phyloP scores from a whole-genome alignment of 2,113 vertebrate genomes.

The Nerophis lumbriciformis region DNA sequence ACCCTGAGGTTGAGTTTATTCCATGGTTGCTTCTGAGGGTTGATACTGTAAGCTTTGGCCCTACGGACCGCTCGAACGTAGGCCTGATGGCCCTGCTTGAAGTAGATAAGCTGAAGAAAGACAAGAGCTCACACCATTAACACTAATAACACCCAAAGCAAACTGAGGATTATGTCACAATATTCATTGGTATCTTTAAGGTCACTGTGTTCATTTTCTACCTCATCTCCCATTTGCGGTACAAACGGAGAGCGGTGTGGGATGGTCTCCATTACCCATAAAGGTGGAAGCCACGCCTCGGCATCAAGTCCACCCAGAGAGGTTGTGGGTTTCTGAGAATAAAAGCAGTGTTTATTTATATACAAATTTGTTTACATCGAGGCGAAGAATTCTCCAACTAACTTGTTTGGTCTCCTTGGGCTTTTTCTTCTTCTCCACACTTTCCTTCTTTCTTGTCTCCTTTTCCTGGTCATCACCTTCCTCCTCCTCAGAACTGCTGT shows the following conservation, averaged over 20 bases:
- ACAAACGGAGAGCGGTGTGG: slow-evolving; percentile 92
- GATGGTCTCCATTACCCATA: slow-evolving; percentile 92
- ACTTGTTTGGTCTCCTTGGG: slow-evolving; percentile 86
- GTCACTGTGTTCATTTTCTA: slow-evolving; percentile 30
- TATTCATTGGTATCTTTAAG: background rate
- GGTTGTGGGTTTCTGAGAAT: slow-evolving; percentile 77
- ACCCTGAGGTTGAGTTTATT: slow-evolving; percentile 98
- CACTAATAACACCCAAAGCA: background rate
- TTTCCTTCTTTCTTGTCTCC: slow-evolving; percentile 44
- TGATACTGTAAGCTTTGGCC: slow-evolving; percentile 90
- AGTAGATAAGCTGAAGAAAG: slow-evolving; percentile 86
- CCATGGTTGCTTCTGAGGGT: slow-evolving; percentile 97
- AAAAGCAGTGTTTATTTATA: background rate
- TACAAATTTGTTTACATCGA: background rate
- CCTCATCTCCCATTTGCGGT: slow-evolving; percentile 98
- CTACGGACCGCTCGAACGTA: slow-evolving; percentile 93
- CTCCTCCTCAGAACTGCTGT: slow-evolving; percentile 93
- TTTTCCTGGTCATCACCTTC: slow-evolving; percentile 59
- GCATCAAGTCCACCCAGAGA: slow-evolving; percentile 81
- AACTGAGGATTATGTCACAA: background rate
- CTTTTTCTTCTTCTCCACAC: slow-evolving; percentile 79
- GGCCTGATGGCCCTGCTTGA: slow-evolving; percentile 95
- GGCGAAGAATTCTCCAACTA: slow-evolving; percentile 1
- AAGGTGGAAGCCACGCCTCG: slow-evolving; percentile 87
- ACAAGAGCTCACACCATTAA: background rate